Evolutionary conservation across 2,888 invertebrate species (phyloP).

Genomic region (Tridacna gigas): DNA sequence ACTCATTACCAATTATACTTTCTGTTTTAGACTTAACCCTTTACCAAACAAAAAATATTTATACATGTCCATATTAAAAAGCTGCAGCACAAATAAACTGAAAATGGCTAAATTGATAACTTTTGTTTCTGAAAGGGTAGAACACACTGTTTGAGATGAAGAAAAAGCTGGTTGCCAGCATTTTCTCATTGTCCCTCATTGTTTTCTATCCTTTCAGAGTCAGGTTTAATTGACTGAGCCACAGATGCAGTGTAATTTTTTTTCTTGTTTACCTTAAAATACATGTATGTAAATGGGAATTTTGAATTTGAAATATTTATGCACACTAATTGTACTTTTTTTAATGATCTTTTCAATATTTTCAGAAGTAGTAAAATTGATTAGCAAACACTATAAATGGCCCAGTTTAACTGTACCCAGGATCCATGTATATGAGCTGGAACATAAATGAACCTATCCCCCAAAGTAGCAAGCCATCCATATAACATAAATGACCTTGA

Average conservation of each 20-base stretch:
- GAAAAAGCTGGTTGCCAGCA: neutral
- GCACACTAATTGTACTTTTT: neutral
- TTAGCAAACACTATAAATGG: neutral
- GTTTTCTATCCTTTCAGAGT: neutral
- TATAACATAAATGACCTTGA: conserved; percentile 7
- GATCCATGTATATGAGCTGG: conserved; percentile 4
- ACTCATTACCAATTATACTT: no score
- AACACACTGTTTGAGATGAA: neutral
- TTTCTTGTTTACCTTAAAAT: no score
- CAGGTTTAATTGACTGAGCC: no score
- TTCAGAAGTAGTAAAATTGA: neutral
- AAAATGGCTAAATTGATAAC: no score
- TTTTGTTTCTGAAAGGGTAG: no score
- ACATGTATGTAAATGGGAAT: no score
- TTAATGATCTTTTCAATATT: no score
- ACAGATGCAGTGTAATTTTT: no score
- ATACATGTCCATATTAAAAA: no score
- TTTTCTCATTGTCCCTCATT: neutral
- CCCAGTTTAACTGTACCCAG: conserved; percentile 18
- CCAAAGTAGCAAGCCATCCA: conserved; percentile 20
- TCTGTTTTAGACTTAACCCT: no score
- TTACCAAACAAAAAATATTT: no score
- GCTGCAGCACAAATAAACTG: no score
- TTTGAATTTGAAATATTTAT: neutral
- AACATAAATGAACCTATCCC: neutral